Evolutionary conservation across 2,797 vertebrate species (phyloP).

Genomic region (Acropternis orthonyx): DNA sequence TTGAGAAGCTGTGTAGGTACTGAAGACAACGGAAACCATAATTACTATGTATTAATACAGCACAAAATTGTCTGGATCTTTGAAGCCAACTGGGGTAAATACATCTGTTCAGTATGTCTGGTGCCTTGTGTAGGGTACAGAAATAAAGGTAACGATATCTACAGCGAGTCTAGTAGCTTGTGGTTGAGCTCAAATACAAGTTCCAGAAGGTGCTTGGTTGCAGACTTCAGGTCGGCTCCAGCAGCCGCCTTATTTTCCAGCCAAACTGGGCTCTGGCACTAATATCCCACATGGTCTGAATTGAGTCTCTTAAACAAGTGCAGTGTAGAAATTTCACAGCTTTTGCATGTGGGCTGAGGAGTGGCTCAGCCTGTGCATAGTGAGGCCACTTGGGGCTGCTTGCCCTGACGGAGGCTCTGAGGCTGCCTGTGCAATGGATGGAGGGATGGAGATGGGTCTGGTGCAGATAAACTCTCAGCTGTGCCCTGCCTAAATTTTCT

Average conservation of each 20-base stretch:
- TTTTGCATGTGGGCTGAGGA: background rate
- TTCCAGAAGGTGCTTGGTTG: background rate
- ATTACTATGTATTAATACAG: background rate
- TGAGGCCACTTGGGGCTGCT: fast-evolving
- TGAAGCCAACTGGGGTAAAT: background rate
- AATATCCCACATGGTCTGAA: fast-evolving
- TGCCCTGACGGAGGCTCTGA: fast-evolving
- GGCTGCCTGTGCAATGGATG: background rate
- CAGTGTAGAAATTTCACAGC: background rate
- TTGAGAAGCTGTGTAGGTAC: background rate
- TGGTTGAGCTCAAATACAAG: background rate
- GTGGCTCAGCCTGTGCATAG: background rate
- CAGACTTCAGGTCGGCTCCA: background rate
- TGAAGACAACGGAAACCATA: background rate
- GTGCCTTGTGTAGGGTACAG: background rate
- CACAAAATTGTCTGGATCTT: background rate
- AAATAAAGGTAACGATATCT: background rate
- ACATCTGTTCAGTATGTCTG: background rate
- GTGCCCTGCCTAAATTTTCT: background rate
- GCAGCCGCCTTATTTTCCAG: background rate
- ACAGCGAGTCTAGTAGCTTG: background rate
- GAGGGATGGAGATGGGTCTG: background rate
- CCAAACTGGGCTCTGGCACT: background rate
- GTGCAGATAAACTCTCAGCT: background rate
- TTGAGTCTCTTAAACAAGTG: background rate